Base-by-base conservation (phyloP, 2,797 vertebrate genomes). In the Decapterus maruadsi region DNA sequence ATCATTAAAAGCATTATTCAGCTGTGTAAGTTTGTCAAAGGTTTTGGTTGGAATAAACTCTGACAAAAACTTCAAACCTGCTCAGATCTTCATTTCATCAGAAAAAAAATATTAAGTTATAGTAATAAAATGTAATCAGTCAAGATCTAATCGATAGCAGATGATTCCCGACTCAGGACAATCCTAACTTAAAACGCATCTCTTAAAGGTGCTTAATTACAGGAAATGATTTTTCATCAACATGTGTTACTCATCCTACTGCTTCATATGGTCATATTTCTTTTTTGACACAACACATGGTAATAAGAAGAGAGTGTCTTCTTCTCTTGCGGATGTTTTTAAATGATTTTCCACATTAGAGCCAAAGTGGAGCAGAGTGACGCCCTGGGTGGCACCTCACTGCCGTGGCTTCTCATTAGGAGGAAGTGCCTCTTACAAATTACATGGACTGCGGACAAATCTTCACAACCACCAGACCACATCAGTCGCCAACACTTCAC, bases 391-490 rank as follows among this genome's bases (percentile, higher is more conserved):
- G 83, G 73, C 67, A 48, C 19, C 42, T 64, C 9, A 34, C 61
- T 26, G 45, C 72, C 62, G 68, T 0, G 22, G 68, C 72, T 62
- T 87, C 77, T 86, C 72, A 84, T 84, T 73, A 70, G 31, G 62
- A 85, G 88, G 83, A 91, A 89, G 78, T 71, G 66, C 74, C 67
- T 70, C 68, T 34, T 70, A 40, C 72, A 60, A 84, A 81, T 87
- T 50, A 88, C 40, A 81, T 22, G 56, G 64, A 61, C 62, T 75
- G 78, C 55, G 58, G 69, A 77, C 61, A 40, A 80, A 82, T 45
- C 50, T 65, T 78, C 46, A 68, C 68, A 81, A 80, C 85, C 83
- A 76, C 76, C 55, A 78, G 77, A 90, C 88, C 89, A 89, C 87
- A 82, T 89, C 73, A 85, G 80, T 73, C 64, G 11, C 13, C 38